phyloP scores from a whole-genome alignment of 2,113 vertebrate genomes.

The Mirounga angustirostris region DNA sequence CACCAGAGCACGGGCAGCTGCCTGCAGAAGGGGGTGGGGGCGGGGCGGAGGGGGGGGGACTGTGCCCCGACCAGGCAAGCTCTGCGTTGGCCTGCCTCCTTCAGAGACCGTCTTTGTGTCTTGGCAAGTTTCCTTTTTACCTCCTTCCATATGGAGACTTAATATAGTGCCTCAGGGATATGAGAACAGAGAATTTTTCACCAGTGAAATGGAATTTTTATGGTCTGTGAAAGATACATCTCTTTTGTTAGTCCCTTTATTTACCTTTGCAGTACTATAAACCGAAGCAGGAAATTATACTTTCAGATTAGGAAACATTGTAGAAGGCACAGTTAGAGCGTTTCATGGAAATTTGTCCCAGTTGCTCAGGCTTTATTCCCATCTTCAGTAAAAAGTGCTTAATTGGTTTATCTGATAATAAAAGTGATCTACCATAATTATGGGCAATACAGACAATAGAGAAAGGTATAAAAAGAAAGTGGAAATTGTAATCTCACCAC shows the following conservation, averaged over 20 bases:
- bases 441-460: neutral
- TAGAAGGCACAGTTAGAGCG: neutral
- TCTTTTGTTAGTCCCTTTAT: conserved; percentile 49
- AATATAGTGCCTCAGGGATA: neutral
- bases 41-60: neutral
- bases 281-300: conserved; percentile 57
- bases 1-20: accelerated
- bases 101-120: neutral
- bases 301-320: neutral
- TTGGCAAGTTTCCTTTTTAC: neutral
- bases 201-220: conserved; percentile 44
- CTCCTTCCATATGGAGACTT: neutral
- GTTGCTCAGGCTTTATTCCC: conserved; percentile 13
- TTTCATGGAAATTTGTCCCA: neutral
- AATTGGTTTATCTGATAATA: conserved; percentile 39
- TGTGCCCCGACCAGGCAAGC: neutral
- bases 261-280: conserved; percentile 61
- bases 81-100: neutral
- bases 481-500: neutral
- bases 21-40: no score
- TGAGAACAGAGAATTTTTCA: conserved; percentile 25
- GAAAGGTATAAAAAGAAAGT: neutral
- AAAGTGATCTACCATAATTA: conserved; percentile 5
- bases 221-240: conserved; percentile 39
- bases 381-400: conserved; percentile 20